Base-by-base conservation (phyloP, 2,888 invertebrate genomes). In the Nymphalis c-album region DNA sequence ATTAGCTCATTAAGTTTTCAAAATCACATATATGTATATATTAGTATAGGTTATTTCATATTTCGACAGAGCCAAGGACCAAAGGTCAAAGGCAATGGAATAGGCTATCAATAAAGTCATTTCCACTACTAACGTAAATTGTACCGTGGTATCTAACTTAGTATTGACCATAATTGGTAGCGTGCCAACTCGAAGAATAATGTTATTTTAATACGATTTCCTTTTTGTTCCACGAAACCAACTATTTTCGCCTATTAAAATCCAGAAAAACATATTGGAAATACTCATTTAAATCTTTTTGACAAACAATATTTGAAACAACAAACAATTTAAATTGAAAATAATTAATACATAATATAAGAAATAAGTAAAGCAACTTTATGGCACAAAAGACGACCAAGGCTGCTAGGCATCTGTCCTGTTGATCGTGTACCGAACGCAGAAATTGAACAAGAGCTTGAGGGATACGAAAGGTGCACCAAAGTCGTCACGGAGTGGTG, bases 151-250 rank as follows among this genome's bases (percentile, higher is more conserved):
- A 84, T 72, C 73, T 75, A 75, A 84, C 80, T 83, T 82, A 80
- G 84, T 84, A 84, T 80, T 77, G 76, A 76, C 74, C 77, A 77
- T 82, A 86, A 87, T 88, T 90, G 90, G 90, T 90, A 78, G 80
- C 78, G 83, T 83, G 90, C 88, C 89, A 90, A 84, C 80, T 84
- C 80, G 74, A 76, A 76, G 78, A 83, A 82, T 85, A 85, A 82
- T 85, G 81, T 83, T 86, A 85, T 85, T 85, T 86, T 85, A 88
- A 88, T 85, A 84, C 82, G 82, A 87, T 88, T 84, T 82, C 82
- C 80, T 82, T 77, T 79, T 63, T 71, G 58, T 62, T 67, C 58
- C 35, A 67, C 64, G 69, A 66, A 72, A 62, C 18, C 61, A 31
- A 55, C n/a, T 22, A 3, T 47, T 55, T 47, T 60, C 53, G 22